phyloP scores from a whole-genome alignment of 2,113 vertebrate genomes.

The Lanius collurio region DNA sequence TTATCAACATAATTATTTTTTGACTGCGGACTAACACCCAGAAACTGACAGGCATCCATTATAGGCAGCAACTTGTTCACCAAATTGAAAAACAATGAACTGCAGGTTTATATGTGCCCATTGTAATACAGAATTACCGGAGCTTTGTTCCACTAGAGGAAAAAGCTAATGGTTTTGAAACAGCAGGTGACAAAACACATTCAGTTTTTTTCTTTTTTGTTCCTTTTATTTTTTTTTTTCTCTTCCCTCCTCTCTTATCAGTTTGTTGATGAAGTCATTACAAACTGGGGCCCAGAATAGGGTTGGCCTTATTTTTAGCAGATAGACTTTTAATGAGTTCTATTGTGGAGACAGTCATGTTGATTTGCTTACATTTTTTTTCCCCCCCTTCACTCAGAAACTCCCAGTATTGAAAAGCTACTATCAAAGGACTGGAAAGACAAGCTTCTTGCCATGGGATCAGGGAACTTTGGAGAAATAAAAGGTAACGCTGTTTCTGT shows the following conservation, averaged over 20 bases:
- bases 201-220: constrained; percentile 41
- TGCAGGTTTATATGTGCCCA: constrained; percentile 85
- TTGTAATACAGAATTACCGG: constrained; percentile 92
- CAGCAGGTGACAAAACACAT: constrained; percentile 92
- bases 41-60: constrained; percentile 81
- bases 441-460: constrained; percentile 99
- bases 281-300: constrained; percentile 75
- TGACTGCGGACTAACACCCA: constrained; percentile 74
- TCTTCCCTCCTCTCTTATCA: constrained; percentile 74
- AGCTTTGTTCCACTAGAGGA: constrained; percentile 89
- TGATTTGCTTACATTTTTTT: constrained; percentile 78
- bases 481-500: constrained; percentile 84
- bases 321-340: constrained; percentile 95
- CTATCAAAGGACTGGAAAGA: constrained; percentile 99
- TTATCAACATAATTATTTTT: constrained; percentile 84
- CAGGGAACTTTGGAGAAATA: constrained; percentile 98
- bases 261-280: constrained; percentile 94
- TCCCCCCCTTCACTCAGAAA: constrained; percentile 82
- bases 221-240: not conserved
- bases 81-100: constrained; percentile 89
- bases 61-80: constrained; percentile 77
- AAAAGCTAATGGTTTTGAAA: constrained; percentile 98
- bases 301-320: constrained; percentile 90
- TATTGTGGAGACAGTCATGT: constrained; percentile 88
- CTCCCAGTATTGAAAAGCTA: constrained; percentile 98